phyloP scores from a whole-genome alignment of 2,797 vertebrate genomes.

The Jordanella pulchra region DNA sequence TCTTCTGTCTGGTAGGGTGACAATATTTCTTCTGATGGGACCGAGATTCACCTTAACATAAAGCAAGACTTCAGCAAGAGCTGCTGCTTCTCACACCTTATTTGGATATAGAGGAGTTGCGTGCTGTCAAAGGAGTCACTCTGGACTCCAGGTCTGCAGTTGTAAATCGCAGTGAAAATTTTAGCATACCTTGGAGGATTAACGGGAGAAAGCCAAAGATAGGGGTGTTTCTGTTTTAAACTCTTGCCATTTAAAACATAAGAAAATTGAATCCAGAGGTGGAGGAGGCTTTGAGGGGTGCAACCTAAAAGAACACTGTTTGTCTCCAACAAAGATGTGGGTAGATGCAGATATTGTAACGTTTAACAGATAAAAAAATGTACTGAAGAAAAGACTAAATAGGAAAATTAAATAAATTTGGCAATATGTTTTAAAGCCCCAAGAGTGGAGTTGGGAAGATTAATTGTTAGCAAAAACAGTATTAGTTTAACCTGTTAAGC shows the following conservation, averaged over 20 bases:
- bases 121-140: constrained; percentile 45
- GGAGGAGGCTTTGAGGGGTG: constrained; percentile 42
- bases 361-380: constrained; percentile 4
- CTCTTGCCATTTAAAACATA: constrained; percentile 52
- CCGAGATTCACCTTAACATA: constrained; percentile 5
- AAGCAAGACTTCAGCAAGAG: constrained; percentile 14
- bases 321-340: constrained; percentile 53
- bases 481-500: not conserved
- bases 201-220: constrained; percentile 58
- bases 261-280: constrained; percentile 69
- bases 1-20: constrained; percentile 15
- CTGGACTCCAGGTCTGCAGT: constrained; percentile 24
- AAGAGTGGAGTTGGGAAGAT: not conserved
- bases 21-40: constrained; percentile 18
- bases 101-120: constrained; percentile 15
- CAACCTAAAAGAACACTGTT: constrained; percentile 43
- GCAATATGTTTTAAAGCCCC: no score
- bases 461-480: not conserved
- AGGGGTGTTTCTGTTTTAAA: constrained; percentile 10
- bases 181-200: constrained; percentile 67
- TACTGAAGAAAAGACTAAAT: not conserved
- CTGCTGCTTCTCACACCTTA: constrained; percentile 24
- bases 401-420: not conserved
- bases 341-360: constrained; percentile 19
- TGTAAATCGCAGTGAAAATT: constrained; percentile 42